phyloP scores from a whole-genome alignment of 2,113 vertebrate species.

The Egretta garzetta region DNA sequence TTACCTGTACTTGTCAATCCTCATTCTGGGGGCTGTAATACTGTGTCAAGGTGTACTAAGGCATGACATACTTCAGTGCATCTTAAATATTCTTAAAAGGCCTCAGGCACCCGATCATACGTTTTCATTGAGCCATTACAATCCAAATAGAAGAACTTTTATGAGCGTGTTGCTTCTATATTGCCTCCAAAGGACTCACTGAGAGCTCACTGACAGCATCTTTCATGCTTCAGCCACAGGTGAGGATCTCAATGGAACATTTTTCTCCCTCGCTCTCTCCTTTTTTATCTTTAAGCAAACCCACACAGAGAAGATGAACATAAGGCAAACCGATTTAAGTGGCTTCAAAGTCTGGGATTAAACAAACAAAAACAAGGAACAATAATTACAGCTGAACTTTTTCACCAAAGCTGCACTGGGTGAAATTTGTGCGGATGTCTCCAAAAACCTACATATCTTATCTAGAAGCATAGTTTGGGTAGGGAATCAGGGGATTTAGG shows the following conservation, averaged over 20 bases:
- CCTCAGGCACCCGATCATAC: conserved; percentile 41
- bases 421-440: background rate
- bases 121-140: conserved; percentile 55
- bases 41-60: conserved; percentile 28
- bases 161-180: conserved; percentile 56
- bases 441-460: background rate
- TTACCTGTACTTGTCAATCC: conserved; percentile 15
- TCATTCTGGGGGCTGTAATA: conserved; percentile 8
- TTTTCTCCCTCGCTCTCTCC: background rate
- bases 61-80: conserved; percentile 49
- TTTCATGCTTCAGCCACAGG: conserved; percentile 60
- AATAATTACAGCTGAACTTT: background rate
- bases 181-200: conserved; percentile 56
- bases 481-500: background rate
- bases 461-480: background rate
- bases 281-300: conserved; percentile 29
- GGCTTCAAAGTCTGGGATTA: conserved; percentile 60
- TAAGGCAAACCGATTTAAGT: background rate
- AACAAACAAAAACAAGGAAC: conserved; percentile 26
- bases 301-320: background rate
- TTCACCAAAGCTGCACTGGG: background rate
- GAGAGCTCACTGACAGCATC: conserved; percentile 49
- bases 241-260: conserved; percentile 22
- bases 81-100: conserved; percentile 46
- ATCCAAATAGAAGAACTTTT: conserved; percentile 64